Evolutionary conservation across 2,113 vertebrate species (phyloP).

Genomic region (Cinclus mexicanus): DNA sequence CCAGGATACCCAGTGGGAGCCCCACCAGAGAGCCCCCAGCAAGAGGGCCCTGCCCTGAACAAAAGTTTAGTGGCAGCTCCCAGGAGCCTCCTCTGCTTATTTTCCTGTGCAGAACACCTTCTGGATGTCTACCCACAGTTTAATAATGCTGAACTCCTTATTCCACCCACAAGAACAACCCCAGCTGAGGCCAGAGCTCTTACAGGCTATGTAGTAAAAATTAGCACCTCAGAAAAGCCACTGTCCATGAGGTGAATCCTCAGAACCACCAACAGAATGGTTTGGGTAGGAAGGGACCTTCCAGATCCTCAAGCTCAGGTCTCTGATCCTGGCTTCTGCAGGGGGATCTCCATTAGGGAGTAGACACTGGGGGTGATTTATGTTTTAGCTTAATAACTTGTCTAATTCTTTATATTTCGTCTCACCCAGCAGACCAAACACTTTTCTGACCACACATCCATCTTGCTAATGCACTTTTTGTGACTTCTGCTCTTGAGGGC

Average conservation of each 20-base stretch:
- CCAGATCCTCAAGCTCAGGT: not conserved
- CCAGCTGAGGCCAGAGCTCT: not conserved
- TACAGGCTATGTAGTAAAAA: not conserved
- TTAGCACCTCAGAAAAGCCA: not conserved
- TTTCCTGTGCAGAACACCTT: not conserved
- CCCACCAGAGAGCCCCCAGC: not conserved
- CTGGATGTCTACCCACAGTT: not conserved
- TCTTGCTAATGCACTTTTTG: not conserved
- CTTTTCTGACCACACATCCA: not conserved
- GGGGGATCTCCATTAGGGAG: not conserved
- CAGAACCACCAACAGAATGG: not conserved
- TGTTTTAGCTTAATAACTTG: not conserved
- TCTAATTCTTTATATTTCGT: not conserved
- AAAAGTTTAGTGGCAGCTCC: not conserved
- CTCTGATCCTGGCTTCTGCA: not conserved
- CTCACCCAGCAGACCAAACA: not conserved
- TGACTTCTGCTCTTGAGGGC: not conserved
- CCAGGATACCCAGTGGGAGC: not conserved
- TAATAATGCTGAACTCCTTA: not conserved
- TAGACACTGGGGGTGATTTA: not conserved
- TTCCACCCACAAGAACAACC: not conserved
- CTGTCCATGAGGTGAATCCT: fast-evolving
- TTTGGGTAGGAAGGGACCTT: not conserved
- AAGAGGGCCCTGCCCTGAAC: not conserved
- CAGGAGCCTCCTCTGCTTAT: not conserved